Evolutionary conservation across 2,113 vertebrate species (phyloP).

Genomic region (Pantherophis guttatus): DNA sequence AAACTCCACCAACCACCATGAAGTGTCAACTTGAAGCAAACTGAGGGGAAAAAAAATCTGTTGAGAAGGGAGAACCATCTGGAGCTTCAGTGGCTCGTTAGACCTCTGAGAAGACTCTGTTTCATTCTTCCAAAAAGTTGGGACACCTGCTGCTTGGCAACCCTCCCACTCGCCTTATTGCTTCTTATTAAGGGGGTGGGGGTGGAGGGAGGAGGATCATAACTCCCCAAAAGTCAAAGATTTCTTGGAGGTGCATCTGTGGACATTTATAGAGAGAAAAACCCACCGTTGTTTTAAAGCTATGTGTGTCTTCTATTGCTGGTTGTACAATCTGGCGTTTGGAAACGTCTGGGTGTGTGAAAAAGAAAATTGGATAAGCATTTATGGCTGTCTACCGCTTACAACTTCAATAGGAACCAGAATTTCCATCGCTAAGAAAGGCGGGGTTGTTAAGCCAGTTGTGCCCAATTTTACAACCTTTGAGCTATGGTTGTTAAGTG

Average conservation of each 20-base stretch:
- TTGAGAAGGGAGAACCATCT: neutral
- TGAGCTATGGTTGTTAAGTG: too few species aligned
- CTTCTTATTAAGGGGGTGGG: neutral
- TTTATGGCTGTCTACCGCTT: neutral
- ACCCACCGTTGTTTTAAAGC: neutral
- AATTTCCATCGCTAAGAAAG: too few species aligned
- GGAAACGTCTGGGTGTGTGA: neutral
- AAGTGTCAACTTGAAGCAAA: neutral
- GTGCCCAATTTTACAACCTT: too few species aligned
- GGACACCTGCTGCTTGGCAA: neutral
- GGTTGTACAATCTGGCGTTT: neutral
- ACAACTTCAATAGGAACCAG: too few species aligned
- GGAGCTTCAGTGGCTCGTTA: neutral
- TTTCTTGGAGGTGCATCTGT: neutral
- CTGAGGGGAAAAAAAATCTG: neutral
- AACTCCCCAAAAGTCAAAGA: neutral
- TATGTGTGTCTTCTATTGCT: neutral
- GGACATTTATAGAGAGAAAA: neutral
- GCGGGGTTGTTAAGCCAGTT: too few species aligned
- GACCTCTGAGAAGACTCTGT: neutral
- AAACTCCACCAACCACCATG: neutral
- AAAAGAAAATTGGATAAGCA: neutral
- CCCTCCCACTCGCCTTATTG: neutral
- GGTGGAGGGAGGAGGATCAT: neutral
- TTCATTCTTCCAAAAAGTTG: neutral